Conservation (phyloP, 2,797 vertebrate genomes). For the Remorina albescens region DNA sequence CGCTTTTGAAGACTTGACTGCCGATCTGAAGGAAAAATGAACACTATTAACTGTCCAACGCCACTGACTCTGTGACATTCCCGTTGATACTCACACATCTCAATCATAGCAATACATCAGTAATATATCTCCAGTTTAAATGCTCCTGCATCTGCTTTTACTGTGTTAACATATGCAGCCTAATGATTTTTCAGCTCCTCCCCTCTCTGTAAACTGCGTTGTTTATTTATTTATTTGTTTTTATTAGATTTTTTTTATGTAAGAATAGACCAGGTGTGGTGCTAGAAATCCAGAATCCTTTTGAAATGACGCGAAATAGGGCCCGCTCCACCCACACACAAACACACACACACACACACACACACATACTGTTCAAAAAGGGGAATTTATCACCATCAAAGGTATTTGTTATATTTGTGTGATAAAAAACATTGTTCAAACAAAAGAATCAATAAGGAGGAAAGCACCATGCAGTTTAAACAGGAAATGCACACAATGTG, state of each 20-base stretch:
- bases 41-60: not conserved
- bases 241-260: not conserved
- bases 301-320: conserved; percentile 19
- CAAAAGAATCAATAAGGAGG: not conserved
- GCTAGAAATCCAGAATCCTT: conserved; percentile 25
- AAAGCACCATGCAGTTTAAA: not conserved
- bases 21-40: not conserved
- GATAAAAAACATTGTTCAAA: not conserved
- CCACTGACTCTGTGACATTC: no score
- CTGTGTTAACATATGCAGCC: no score
- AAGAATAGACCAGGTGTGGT: conserved; percentile 35
- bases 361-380: not conserved
- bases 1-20: not conserved
- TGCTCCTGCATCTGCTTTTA: no score
- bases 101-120: no score
- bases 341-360: not conserved
- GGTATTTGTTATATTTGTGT: no score
- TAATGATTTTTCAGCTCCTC: not conserved
- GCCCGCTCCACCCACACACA: not conserved
- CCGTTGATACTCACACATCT: no score
- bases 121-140: no score
- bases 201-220: not conserved
- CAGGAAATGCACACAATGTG: not conserved
- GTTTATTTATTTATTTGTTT: conserved; percentile 7
- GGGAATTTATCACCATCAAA: not conserved